phyloP scores from a whole-genome alignment of 2,888 invertebrate species.

The Pilophorus perplexus region DNA sequence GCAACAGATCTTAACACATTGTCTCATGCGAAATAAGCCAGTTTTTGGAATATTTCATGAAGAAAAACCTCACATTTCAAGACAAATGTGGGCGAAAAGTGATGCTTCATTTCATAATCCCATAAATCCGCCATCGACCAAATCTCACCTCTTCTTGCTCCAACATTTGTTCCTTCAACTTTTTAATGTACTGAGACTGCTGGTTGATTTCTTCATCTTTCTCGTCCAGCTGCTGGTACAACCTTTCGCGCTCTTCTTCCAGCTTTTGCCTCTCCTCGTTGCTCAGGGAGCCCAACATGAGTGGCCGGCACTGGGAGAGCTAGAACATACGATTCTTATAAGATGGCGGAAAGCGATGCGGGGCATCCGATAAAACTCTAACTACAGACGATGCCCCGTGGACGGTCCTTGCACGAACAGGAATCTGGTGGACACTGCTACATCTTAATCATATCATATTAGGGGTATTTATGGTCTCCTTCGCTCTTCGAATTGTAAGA shows the following conservation, averaged over 20 bases:
- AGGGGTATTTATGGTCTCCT: no score
- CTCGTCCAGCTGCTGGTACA: conserved; percentile 97
- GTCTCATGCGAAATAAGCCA: background rate
- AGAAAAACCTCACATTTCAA: background rate
- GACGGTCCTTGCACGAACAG: no score
- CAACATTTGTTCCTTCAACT: conserved; percentile 94
- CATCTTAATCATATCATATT: no score
- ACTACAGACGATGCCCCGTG: no score
- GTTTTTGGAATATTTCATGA: background rate
- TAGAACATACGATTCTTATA: no score
- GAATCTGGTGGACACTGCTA: no score
- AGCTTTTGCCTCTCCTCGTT: conserved; percentile 75
- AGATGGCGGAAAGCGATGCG: no score
- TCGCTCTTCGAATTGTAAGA: no score
- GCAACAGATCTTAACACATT: conserved; percentile 1
- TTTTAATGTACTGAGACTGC: conserved; percentile 94
- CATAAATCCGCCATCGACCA: background rate
- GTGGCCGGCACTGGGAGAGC: conserved; percentile 63
- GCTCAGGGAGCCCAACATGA: conserved; percentile 67
- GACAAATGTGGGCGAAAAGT: background rate
- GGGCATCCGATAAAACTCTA: no score
- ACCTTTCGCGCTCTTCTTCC: conserved; percentile 84
- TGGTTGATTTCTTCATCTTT: conserved; percentile 99
- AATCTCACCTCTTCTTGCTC: conserved; percentile 90
- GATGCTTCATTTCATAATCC: background rate